Conservation (phyloP, 2,113 vertebrate species). For the Alligator sinensis region DNA sequence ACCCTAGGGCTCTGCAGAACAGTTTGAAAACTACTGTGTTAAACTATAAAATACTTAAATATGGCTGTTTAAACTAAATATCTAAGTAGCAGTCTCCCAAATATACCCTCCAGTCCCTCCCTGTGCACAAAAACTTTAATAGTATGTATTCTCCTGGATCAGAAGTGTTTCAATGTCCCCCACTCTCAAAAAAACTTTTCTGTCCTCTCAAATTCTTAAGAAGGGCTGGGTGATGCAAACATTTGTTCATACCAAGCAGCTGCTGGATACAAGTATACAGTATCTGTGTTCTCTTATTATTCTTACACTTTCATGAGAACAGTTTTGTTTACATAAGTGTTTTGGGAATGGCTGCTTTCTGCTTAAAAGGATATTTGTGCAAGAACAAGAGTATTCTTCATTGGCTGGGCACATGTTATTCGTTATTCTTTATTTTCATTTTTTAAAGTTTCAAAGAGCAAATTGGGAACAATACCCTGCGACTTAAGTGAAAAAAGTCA, state of each 20-base stretch:
- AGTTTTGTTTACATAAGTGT: constrained; percentile 32
- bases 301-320: constrained; percentile 16
- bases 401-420: constrained; percentile 42
- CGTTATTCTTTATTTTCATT: constrained; percentile 7
- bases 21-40: neutral
- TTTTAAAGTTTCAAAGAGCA: constrained; percentile 13
- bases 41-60: neutral
- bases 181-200: neutral
- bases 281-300: constrained; percentile 42
- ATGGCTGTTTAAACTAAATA: neutral
- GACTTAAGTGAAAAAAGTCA: neutral
- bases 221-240: neutral
- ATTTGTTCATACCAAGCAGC: constrained; percentile 22
- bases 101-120: neutral
- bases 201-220: neutral
- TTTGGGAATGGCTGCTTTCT: constrained; percentile 40
- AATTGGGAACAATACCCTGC: neutral
- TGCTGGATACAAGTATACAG: constrained; percentile 4
- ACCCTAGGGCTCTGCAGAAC: neutral
- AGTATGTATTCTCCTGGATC: neutral
- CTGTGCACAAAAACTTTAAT: neutral
- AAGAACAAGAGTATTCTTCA: constrained; percentile 43
- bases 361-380: constrained; percentile 45
- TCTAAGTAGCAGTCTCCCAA: neutral
- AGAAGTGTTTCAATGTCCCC: neutral